Conservation (phyloP, 2,113 vertebrate species). For the Odontophorus gujanensis region DNA sequence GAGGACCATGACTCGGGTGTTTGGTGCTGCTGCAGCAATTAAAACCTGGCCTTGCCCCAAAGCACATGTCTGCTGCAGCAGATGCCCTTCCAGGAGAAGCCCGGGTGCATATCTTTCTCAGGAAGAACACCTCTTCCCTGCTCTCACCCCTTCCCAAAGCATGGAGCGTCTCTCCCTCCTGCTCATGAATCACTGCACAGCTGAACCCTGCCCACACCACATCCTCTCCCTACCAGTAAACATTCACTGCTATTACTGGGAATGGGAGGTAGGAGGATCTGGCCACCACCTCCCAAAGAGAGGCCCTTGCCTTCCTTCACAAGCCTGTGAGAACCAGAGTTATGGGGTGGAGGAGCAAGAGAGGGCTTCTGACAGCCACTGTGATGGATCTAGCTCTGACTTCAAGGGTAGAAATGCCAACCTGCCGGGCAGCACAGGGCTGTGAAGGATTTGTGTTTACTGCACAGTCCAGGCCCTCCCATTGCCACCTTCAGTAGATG, state of each 20-base stretch:
- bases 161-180: not conserved
- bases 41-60: slow-evolving; percentile 40
- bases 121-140: not conserved
- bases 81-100: not conserved
- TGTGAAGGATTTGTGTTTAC: not conserved
- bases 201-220: rapidly evolving
- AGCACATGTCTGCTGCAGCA: slow-evolving; percentile 9
- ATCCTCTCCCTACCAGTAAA: not conserved
- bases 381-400: not conserved
- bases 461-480: not conserved
- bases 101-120: not conserved
- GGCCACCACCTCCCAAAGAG: not conserved
- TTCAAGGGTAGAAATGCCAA: too few relatives aligned
- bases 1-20: not conserved
- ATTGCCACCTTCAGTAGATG: not conserved
- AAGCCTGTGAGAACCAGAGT: not conserved
- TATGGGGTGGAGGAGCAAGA: not conserved
- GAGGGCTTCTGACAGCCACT: not conserved
- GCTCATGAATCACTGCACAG: not conserved
- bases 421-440: not conserved
- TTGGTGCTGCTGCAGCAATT: slow-evolving; percentile 36
- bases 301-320: not conserved
- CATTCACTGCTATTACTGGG: not conserved
- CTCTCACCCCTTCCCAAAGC: not conserved
- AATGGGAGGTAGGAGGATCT: not conserved